phyloP scores from a whole-genome alignment of 2,113 vertebrate genomes.

The Lagopus leucura region DNA sequence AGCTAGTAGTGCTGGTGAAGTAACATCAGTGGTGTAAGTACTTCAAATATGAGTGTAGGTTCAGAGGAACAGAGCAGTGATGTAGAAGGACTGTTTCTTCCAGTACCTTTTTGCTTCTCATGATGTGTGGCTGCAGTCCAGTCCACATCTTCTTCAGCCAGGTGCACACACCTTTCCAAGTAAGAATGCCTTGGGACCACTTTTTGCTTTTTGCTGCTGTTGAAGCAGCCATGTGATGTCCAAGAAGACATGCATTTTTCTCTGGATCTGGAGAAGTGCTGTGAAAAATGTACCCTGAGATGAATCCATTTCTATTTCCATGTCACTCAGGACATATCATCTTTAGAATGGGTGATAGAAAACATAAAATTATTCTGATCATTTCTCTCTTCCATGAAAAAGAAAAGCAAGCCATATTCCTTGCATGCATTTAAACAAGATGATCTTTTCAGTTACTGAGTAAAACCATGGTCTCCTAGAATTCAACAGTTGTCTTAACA shows the following conservation, averaged over 20 bases:
- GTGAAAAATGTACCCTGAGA: neutral
- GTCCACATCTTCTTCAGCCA: neutral
- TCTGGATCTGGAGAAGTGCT: neutral
- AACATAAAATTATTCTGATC: neutral
- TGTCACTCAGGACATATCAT: neutral
- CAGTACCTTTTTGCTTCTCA: neutral
- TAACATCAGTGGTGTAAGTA: neutral
- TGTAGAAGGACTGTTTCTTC: neutral
- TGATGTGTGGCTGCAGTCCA: accelerated
- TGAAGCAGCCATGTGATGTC: neutral
- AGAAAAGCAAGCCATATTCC: neutral
- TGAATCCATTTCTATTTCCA: neutral
- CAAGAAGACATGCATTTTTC: neutral
- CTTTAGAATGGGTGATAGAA: neutral
- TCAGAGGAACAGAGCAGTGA: neutral
- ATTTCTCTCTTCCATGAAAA: neutral
- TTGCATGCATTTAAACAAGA: neutral
- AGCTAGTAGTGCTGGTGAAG: neutral
- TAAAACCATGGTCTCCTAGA: neutral
- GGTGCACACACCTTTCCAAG: accelerated
- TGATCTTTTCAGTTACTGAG: neutral
- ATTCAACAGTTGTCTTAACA: neutral
- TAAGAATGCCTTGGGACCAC: neutral
- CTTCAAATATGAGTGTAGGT: neutral
- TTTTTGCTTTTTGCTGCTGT: neutral